A percentile compares a stretch with the other conserved stretches of the same genome.
Evolutionary conservation across 2,797 vertebrate genomes (phyloP).

Genomic region (Cyclopterus lumpus): DNA sequence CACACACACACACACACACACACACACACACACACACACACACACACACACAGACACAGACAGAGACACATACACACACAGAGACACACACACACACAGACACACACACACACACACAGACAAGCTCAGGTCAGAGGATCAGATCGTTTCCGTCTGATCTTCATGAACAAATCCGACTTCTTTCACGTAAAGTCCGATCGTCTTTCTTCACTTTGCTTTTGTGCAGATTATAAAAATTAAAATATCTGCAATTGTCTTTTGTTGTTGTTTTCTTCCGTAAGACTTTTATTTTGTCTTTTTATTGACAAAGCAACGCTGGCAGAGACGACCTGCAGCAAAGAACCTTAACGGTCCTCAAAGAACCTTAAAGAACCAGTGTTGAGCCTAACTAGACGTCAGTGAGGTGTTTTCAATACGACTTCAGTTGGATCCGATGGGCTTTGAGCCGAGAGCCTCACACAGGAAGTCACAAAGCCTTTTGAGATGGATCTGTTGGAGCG

Average conservation of each 20-base stretch:
- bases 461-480: not conserved
- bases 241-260: not conserved
- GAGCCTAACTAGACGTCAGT: too few species aligned
- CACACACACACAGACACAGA: constrained; percentile 13
- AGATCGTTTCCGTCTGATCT: not conserved
- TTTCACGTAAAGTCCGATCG: not conserved
- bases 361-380: too few species aligned
- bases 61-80: too few species aligned
- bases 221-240: not conserved
- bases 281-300: not conserved
- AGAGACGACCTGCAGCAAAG: too few species aligned
- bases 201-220: not conserved
- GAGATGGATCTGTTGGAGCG: not conserved
- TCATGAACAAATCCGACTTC: too few species aligned
- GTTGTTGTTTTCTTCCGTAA: not conserved
- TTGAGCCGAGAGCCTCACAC: not conserved
- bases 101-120: constrained; percentile 13
- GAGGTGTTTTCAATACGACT: too few species aligned
- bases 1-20: too few species aligned
- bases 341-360: too few species aligned
- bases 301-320: not conserved
- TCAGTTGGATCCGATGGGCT: too few species aligned
- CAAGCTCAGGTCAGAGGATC: constrained; percentile 56
- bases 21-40: too few species aligned
- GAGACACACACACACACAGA: too few species aligned